A percentile compares a stretch with the other conserved stretches of the same genome.
These are phyloP conservation scores for Phengaris alcon DNA, from an alignment of 2,888 invertebrate genomes.

Conservation along the genomic window DNA sequence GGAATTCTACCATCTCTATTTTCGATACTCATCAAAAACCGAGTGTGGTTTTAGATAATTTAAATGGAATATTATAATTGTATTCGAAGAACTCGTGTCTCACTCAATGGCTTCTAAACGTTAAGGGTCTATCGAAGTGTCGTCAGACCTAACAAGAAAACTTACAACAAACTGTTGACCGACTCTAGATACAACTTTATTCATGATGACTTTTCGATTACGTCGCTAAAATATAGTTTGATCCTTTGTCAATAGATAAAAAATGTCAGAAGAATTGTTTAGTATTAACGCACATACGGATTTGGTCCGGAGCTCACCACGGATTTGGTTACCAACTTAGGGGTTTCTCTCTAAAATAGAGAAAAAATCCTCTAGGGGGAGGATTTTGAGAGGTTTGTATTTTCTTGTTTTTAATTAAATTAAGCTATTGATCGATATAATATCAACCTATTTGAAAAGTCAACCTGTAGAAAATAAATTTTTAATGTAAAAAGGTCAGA, in stretches of 20 bases:
- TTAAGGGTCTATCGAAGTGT: conserved; percentile 20
- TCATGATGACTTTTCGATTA: conserved; percentile 35
- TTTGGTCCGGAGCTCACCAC: no score
- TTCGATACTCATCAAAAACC: neutral
- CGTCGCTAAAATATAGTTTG: neutral
- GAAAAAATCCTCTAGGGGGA: no score
- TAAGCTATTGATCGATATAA: no score
- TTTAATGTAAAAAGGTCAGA: no score
- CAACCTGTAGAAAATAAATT: no score
- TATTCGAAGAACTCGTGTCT: neutral
- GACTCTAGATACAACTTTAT: conserved; percentile 34
- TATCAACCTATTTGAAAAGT: no score
- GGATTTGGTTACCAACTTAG: no score
- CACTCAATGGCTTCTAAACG: neutral
- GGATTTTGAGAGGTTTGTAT: no score
- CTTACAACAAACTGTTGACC: conserved; percentile 38
- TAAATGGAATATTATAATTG: neutral
- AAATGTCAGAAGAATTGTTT: no score
- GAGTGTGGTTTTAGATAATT: neutral
- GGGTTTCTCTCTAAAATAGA: no score
- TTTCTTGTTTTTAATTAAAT: no score
- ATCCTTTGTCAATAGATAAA: neutral
- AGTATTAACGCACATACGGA: no score
- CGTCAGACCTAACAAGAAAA: conserved; percentile 42
- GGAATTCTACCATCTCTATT: neutral